Conservation (phyloP, 1,140 invertebrate species). For the Hylyphantes graminicola region DNA sequence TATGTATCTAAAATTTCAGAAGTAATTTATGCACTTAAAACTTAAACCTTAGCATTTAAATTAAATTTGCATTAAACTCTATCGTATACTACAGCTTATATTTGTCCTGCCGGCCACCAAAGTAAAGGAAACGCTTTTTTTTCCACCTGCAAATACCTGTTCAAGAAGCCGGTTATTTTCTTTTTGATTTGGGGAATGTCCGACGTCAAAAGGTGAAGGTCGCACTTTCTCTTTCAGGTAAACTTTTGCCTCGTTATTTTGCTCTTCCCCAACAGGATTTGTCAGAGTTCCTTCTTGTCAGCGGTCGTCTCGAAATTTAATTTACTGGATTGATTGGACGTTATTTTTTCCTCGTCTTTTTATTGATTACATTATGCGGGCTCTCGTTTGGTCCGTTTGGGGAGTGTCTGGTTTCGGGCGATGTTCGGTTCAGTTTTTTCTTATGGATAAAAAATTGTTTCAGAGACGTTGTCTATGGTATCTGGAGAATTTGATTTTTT, state of each 20-base stretch:
- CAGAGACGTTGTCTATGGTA: too few relatives aligned
- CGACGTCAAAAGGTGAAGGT: slow-evolving; percentile 55
- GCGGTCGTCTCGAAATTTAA: too few relatives aligned
- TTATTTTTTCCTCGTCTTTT: too few relatives aligned
- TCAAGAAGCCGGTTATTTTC: slow-evolving; percentile 16
- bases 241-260: slow-evolving; percentile 29
- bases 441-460: too few relatives aligned
- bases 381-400: not conserved
- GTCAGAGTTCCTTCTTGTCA: not conserved
- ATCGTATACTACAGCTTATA: too few relatives aligned
- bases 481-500: too few relatives aligned
- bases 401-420: not conserved
- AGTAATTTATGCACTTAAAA: too few relatives aligned
- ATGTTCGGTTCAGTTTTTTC: not conserved
- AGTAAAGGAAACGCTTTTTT: slow-evolving; percentile 23
- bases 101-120: not conserved
- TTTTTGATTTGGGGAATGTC: slow-evolving; percentile 25
- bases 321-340: too few relatives aligned
- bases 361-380: too few relatives aligned
- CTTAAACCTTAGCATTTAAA: too few relatives aligned
- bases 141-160: slow-evolving; percentile 34
- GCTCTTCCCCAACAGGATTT: not conserved
- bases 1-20: too few relatives aligned
- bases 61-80: too few relatives aligned
- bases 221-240: slow-evolving; percentile 40